Evolutionary conservation across 2,888 invertebrate species (phyloP).

Genomic region (Hirtodrosophila duncani): DNA sequence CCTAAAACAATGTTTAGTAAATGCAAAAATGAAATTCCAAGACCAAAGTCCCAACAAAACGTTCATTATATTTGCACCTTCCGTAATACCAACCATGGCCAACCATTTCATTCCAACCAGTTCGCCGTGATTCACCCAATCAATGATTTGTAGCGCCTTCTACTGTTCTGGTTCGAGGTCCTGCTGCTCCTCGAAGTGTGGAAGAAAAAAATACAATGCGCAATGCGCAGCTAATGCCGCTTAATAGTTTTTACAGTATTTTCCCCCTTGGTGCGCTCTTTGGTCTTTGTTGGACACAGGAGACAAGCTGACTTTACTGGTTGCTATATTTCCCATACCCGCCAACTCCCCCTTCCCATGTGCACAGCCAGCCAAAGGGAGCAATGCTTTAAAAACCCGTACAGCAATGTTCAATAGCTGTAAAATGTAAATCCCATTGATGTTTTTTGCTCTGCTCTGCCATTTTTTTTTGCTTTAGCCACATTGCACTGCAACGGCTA

Average conservation of each 20-base stretch:
- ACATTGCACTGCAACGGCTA: slow-evolving; percentile 33
- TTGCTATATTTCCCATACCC: slow-evolving; percentile 42
- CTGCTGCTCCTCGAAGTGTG: no score
- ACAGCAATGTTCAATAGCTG: slow-evolving; percentile 62
- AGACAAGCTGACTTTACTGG: slow-evolving; percentile 67
- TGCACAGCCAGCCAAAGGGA: no score
- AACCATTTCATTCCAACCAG: no score
- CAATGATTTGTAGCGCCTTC: slow-evolving; percentile 35
- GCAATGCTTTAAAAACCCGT: slow-evolving; percentile 42
- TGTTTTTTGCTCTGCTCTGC: slow-evolving; percentile 19
- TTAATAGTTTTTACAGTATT: slow-evolving; percentile 71
- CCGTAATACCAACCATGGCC: no score
- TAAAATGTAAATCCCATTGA: slow-evolving; percentile 70
- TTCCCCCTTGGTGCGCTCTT: slow-evolving; percentile 29
- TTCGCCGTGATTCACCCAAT: no score
- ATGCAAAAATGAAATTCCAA: no score
- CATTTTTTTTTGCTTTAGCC: slow-evolving; percentile 5
- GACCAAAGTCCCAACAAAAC: no score
- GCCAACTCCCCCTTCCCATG: neutral
- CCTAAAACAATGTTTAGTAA: no score
- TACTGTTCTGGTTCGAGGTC: no score
- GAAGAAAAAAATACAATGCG: slow-evolving; percentile 54
- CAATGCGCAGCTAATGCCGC: slow-evolving; percentile 65
- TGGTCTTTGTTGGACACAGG: slow-evolving; percentile 44
- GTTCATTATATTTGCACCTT: no score